Base-by-base conservation (phyloP, 2,113 vertebrate species). In the Puffinus mauretanicus region DNA sequence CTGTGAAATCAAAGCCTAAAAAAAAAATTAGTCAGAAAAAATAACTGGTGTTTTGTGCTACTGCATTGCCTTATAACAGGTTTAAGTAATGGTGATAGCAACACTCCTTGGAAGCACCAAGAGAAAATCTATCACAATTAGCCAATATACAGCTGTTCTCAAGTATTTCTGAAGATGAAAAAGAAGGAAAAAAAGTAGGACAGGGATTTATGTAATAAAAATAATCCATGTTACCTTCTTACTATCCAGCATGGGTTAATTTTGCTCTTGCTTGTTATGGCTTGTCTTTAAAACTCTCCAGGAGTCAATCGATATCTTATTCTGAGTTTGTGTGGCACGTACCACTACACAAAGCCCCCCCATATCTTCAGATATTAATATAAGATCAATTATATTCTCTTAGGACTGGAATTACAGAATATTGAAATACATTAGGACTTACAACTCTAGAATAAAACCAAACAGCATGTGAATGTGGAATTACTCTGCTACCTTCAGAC, bases 21-120 rank as follows among this genome's bases (percentile, higher is more conserved):
- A 36, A 42, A 22, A 38, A 22, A 42, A 40, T 13, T 1, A 60
- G 9, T 22, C 17, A 20, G 29, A 52, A 65, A 47, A 76, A 72
- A 52, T 8, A n/a, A 51, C 2, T 0, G 0, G 2, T 22, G 36
- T 36, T 42, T 76, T 5, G 22, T 16, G 46, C 25, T 82, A 14
- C 61, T 5, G 9, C 2, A 21, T n/a, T 58, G 70, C 40, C 32
- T 79, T 25, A 2, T 0, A 25, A 16, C 25, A 52, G 57, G 22
- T 79, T 17, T 79, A 67, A 69, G 44, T 16, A 9, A 18, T 0
- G 0, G 5, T 18, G 49, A 72, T 1, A 69, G 36, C 24, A 57
- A 57, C 40, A 1, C 5, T 40, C 51, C 46, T 26, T 2, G 42
- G 46, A 25, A 77, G n/a, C 42, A 34, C 30, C 0, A 2, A 51